Percentiles rank a stretch among this genome's conserved stretches.
Conservation (phyloP, 2,113 vertebrate species). For the Dromiciops gliroides region DNA sequence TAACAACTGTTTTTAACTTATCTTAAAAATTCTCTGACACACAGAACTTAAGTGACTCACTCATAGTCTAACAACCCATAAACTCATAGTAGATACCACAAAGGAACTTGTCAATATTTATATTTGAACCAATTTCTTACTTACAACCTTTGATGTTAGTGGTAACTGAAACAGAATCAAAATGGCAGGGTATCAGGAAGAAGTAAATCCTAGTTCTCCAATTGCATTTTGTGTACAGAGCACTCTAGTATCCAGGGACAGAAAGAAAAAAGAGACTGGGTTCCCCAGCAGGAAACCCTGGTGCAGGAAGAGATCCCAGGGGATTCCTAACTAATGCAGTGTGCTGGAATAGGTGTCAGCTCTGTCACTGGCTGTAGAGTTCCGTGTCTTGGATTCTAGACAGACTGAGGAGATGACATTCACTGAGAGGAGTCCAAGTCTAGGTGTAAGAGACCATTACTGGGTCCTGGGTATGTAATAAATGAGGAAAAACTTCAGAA, state of each 20-base stretch:
- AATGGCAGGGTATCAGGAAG: background rate
- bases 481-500: background rate
- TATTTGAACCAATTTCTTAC: background rate
- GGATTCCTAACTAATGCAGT: background rate
- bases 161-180: background rate
- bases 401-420: background rate
- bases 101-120: background rate
- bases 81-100: background rate
- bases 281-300: background rate
- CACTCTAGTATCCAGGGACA: background rate
- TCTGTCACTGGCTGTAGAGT: background rate
- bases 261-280: background rate
- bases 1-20: no score
- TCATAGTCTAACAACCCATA: background rate
- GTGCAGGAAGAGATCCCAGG: no score
- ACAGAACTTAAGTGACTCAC: background rate
- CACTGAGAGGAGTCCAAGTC: background rate
- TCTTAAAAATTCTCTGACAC: background rate
- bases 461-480: background rate
- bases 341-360: background rate
- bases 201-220: background rate
- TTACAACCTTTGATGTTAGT: background rate
- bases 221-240: background rate
- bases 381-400: background rate
- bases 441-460: background rate